Base-by-base conservation (phyloP, 2,888 invertebrate species). In the Platycheirus rosarum region DNA sequence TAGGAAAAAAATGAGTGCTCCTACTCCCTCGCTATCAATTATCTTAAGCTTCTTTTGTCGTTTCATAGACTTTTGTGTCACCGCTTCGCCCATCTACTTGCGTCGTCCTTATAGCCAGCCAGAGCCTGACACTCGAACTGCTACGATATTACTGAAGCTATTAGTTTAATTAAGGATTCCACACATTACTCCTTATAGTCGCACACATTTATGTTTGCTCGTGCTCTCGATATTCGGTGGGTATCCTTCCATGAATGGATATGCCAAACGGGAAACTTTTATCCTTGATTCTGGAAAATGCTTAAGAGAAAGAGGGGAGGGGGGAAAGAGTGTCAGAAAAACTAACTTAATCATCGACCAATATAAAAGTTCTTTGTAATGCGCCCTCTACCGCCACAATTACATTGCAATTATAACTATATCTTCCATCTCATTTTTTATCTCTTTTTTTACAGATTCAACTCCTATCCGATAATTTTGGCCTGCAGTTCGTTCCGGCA, bases 401-500 rank as follows among this genome's bases (percentile, higher is more conserved):
- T 68, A 76, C 62, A 71, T 68, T 66, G 29, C 16, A 48, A 13
- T 60, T 20, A 35, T 37, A 37, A 29, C 26, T 60, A 20, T 29
- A 32, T 68, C 9, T 49, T 76, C 18, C 68, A 14, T 44, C 23
- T 60, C 20, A 84, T 20, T 53, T 9, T 74, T n/a, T n/a, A n/a
- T n/a, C n/a, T n/a, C n/a, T n/a, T n/a, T 73, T 70, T 77, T 88
- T 88, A 20, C 87, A 91, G 87, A 92, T 94, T 85, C 92, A 93
- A 82, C 91, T 94, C 71, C 90, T 92, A 75, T 91, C 92, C 85
- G 93, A 93, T 86, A 92, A 92, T 86, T 94, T 93, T 87, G 92
- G 93, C 20, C 91, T 94, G 84, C 92, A 92, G 85, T 93, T 94
- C 87, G 92, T 92, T 86, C 94, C 94, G 53, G 93, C 93, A 7